A percentile compares a stretch with the other conserved stretches of the same genome.
Conservation (phyloP, 2,888 invertebrate species). For the Drosophila paramelanica region DNA sequence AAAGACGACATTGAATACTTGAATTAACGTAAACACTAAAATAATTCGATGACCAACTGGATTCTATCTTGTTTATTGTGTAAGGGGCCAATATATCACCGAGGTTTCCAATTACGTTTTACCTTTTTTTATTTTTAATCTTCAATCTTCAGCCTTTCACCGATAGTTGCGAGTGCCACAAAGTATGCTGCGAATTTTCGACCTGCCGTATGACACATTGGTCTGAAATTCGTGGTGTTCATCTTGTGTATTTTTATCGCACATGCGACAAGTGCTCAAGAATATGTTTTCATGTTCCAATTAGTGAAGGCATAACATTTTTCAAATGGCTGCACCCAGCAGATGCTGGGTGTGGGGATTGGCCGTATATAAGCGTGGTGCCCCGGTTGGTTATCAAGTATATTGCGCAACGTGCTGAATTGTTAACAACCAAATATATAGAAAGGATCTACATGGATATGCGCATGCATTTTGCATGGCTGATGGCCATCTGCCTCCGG, state of each 20-base stretch:
- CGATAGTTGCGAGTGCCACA: neutral
- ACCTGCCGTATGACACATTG: neutral
- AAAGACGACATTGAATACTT: constrained; percentile 8
- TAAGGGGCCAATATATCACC: neutral
- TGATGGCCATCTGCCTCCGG: constrained; percentile 53
- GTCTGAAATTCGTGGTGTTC: neutral
- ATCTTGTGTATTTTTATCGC: constrained; percentile 32
- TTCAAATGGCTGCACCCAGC: constrained; percentile 50
- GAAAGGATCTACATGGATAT: constrained; percentile 18
- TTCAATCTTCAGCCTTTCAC: neutral
- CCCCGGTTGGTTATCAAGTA: constrained; percentile 7
- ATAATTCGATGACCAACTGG: neutral
- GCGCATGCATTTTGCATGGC: constrained; percentile 38
- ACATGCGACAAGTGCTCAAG: constrained; percentile 40
- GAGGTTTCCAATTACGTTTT: too few relatives aligned
- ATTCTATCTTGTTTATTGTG: neutral
- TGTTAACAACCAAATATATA: neutral
- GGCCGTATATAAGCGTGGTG: constrained; percentile 31
- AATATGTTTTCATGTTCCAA: constrained; percentile 60
- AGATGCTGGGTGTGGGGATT: constrained; percentile 35
- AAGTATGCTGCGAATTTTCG: constrained; percentile 29
- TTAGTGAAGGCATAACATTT: constrained; percentile 41
- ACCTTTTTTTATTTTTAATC: too few relatives aligned
- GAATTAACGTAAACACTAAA: neutral
- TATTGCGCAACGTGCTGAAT: constrained; percentile 11